These are phyloP conservation scores for Mareca penelope DNA, from an alignment of 2,797 vertebrate genomes.

Conservation along the genomic window DNA sequence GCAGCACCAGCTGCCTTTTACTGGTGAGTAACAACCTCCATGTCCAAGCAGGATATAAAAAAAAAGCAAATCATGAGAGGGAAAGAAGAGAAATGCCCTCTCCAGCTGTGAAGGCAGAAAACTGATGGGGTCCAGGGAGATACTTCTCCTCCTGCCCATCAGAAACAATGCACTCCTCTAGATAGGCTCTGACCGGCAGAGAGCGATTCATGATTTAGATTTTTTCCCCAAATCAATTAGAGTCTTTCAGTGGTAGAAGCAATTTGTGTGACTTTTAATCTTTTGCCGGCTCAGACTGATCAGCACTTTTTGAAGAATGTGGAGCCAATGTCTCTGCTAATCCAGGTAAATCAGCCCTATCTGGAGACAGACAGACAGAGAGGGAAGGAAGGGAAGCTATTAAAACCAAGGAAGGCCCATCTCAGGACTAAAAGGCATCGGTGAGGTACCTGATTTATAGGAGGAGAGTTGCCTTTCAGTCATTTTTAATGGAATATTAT, in stretches of 20 bases:
- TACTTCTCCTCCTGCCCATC: background rate
- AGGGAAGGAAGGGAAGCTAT: conserved; percentile 57
- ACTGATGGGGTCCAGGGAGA: background rate
- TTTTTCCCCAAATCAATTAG: conserved; percentile 50
- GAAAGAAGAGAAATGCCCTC: background rate
- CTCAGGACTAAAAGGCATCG: conserved; percentile 45
- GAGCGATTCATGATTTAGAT: conserved; percentile 19
- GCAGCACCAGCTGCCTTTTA: background rate
- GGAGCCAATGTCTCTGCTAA: conserved; percentile 69
- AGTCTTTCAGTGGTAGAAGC: conserved; percentile 65
- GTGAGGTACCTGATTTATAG: conserved; percentile 66
- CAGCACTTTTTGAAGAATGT: conserved; percentile 71
- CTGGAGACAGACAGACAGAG: conserved; percentile 70
- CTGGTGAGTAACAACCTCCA: background rate
- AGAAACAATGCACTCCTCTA: background rate
- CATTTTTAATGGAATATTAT: conserved; percentile 79
- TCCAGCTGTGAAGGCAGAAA: background rate
- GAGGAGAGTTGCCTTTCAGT: conserved; percentile 66
- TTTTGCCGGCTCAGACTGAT: conserved; percentile 70
- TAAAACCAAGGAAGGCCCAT: conserved; percentile 61
- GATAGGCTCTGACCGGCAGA: background rate
- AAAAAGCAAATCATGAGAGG: background rate
- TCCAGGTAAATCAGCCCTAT: conserved; percentile 78
- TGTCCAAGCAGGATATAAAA: background rate
- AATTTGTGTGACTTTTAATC: conserved; percentile 75